Conservation (phyloP, 2,888 invertebrate genomes). For the Temnothorax ravouxi region DNA sequence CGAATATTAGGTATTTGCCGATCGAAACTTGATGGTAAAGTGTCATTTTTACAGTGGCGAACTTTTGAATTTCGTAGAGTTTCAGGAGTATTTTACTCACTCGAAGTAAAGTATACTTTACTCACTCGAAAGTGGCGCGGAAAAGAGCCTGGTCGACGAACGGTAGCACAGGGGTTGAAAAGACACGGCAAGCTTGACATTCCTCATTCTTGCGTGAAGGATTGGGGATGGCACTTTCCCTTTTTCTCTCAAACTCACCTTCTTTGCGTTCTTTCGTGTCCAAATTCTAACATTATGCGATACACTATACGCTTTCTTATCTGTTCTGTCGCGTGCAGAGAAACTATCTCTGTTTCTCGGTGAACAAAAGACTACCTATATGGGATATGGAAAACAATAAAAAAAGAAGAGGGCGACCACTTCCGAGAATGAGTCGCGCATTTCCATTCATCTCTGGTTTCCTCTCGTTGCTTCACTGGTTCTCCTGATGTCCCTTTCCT, state of each 20-base stretch:
- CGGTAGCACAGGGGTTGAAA: neutral
- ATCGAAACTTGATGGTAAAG: slow-evolving; percentile 62
- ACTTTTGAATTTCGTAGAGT: slow-evolving; percentile 59
- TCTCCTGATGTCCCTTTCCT: slow-evolving; percentile 58
- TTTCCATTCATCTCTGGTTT: slow-evolving; percentile 52
- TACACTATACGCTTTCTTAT: slow-evolving; percentile 37
- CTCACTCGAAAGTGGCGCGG: slow-evolving; percentile 54
- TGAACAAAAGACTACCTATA: slow-evolving; percentile 31
- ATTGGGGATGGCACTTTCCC: slow-evolving; percentile 51
- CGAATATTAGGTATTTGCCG: slow-evolving; percentile 49
- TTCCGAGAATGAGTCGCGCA: slow-evolving; percentile 77
- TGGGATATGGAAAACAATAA: slow-evolving; percentile 74
- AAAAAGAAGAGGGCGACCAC: slow-evolving; percentile 65
- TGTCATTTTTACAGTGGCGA: slow-evolving; percentile 60
- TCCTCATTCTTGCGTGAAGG: slow-evolving; percentile 22
- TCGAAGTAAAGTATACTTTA: slow-evolving; percentile 29
- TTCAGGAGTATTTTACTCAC: slow-evolving; percentile 48
- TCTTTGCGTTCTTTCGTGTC: slow-evolving; percentile 31
- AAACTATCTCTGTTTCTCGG: neutral
- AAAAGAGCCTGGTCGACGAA: neutral
- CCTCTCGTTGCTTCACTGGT: slow-evolving; percentile 56
- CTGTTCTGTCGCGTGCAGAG: slow-evolving; percentile 21
- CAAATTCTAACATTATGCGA: slow-evolving; percentile 35
- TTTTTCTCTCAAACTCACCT: slow-evolving; percentile 16
- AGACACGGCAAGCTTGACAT: slow-evolving; percentile 32